Percentiles rank a stretch among this genome's conserved stretches.
Evolutionary conservation across 2,797 vertebrate genomes (phyloP).

Genomic region (Myotis planiceps): DNA sequence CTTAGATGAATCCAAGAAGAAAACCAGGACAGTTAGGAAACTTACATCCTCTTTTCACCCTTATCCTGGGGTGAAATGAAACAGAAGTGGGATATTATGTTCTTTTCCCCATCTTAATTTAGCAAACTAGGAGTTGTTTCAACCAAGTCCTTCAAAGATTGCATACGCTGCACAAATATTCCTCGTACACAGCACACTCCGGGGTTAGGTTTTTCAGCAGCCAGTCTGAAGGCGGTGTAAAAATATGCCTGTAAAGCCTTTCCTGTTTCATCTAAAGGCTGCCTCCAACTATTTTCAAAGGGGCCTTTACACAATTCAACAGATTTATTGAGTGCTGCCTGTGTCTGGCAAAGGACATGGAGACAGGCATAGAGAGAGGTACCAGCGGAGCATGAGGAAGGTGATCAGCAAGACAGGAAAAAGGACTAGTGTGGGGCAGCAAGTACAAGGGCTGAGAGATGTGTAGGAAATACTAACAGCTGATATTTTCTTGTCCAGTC

Average conservation of each 20-base stretch:
- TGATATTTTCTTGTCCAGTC: not conserved
- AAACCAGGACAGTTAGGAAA: slow-evolving; percentile 75
- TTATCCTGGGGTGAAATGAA: slow-evolving; percentile 86
- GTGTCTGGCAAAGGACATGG: not conserved
- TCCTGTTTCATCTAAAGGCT: not conserved
- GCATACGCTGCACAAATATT: not conserved
- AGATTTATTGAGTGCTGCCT: slow-evolving; percentile 5
- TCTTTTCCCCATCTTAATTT: slow-evolving; percentile 77
- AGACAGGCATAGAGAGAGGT: not conserved
- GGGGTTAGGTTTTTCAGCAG: not conserved
- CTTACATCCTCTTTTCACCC: slow-evolving; percentile 80
- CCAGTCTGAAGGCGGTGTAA: not conserved
- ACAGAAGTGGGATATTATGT: slow-evolving; percentile 82
- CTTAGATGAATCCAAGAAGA: slow-evolving; percentile 72
- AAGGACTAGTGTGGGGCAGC: not conserved
- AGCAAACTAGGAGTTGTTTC: slow-evolving; percentile 79
- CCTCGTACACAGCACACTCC: not conserved
- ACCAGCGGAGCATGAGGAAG: not conserved
- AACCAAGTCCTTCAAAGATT: slow-evolving; percentile 58
- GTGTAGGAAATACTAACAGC: not conserved
- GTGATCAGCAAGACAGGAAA: not conserved
- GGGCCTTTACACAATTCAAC: not conserved
- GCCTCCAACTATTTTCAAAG: not conserved
- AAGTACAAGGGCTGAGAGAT: not conserved
- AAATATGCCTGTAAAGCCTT: not conserved